Percentiles rank a stretch among this genome's conserved stretches.
Evolutionary conservation across 2,797 vertebrate genomes (phyloP).

Genomic region (Cossypha caffra): DNA sequence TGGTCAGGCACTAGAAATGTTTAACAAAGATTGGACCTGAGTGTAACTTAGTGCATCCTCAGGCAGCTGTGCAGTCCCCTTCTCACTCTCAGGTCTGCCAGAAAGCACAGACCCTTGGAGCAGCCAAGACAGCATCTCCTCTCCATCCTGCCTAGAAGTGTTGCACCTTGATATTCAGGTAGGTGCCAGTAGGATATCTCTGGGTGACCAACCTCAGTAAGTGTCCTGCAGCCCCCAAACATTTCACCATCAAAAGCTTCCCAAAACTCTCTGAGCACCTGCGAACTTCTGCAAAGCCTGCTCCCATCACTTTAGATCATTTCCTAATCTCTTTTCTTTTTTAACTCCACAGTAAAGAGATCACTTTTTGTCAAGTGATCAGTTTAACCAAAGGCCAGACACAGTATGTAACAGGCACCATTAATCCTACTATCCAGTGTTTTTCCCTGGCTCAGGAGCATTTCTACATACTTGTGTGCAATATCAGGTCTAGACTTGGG

Average conservation of each 20-base stretch:
- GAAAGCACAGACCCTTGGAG: neutral
- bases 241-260: neutral
- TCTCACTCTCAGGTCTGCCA: neutral
- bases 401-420: neutral
- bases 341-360: neutral
- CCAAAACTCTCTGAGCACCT: neutral
- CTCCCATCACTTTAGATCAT: neutral
- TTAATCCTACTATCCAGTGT: neutral
- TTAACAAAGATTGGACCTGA: neutral
- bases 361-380: neutral
- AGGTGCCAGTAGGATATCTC: neutral
- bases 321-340: neutral
- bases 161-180: neutral
- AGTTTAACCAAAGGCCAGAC: neutral
- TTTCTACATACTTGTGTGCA: neutral
- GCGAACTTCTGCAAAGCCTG: neutral
- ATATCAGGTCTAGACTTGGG: neutral
- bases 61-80: neutral
- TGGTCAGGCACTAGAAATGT: neutral
- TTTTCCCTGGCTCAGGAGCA: neutral
- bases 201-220: accelerated
- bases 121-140: neutral
- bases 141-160: neutral
- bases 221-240: neutral
- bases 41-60: neutral